Evolutionary conservation across 2,797 vertebrate genomes (phyloP), one percentile per base, ranked within the genome.

Genomic region (Manis crassicaudata): DNA sequence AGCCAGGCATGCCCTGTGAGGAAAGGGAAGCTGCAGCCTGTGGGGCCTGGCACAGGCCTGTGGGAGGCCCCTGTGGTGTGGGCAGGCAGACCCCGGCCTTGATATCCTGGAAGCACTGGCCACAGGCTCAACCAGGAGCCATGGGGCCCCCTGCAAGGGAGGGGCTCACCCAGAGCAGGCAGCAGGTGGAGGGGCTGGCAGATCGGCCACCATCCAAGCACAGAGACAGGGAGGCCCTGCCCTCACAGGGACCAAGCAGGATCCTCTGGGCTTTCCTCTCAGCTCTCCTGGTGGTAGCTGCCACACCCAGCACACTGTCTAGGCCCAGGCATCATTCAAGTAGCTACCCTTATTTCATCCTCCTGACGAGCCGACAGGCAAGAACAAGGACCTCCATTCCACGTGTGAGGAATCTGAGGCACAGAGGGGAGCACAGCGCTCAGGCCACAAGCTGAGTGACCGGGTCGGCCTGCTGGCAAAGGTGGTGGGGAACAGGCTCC

Each of bases 401-500:
- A 60, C 0, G 7, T 6, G 17, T 20, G 43, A 43, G 52, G 37
- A 68, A 46, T 56, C 84, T 40, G 67, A 92, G 60, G 80, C 58
- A 46, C 25, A 68, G 21, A 46, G 4, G n/a, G 9, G 40, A 8
- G 56, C 54, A 32, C 67, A 27, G 9, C 7, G 9, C 72, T 80
- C 40, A n/a, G 35, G 58, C 12, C 46, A 46, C 73, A 27, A 23
- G 60, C 62, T 56, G 54, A 93, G 46, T 2, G 56, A 10, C 29
- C 35, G 23, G 32, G 32, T 3, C 7, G 2, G 76, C 76, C 62
- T 35, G 37, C 43, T 1, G 25, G 52, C 70, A 32, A 63, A 86
- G 27, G 5, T 23, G 0, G 29, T 13, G 3, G 43, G 23, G 23
- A 32, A 58, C 0, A 40, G 37, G 4, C 8, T 2, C 68, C n/a